phyloP scores from a whole-genome alignment of 2,888 invertebrate species.

The Gortyna flavago region DNA sequence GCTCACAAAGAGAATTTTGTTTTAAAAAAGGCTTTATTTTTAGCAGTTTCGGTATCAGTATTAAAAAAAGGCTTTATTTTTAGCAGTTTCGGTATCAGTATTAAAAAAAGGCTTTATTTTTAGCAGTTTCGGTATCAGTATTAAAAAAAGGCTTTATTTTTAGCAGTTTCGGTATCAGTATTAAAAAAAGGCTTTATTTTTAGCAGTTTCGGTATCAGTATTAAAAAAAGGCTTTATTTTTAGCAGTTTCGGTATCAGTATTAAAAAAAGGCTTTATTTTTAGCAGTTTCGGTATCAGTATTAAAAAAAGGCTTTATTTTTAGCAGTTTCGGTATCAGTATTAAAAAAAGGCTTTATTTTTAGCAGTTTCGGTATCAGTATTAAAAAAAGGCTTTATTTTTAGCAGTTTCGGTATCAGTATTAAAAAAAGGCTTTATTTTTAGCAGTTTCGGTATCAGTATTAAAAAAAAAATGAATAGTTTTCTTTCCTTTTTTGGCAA shows the following conservation, averaged over 20 bases:
- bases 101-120: no score
- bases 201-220: not conserved
- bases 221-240: no score
- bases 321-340: not conserved
- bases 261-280: no score
- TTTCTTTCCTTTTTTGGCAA: not conserved
- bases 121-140: not conserved
- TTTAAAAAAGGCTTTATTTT: no score
- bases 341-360: no score
- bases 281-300: not conserved
- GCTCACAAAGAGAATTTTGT: slow-evolving; percentile 49
- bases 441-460: not conserved
- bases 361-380: not conserved
- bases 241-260: not conserved
- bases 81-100: not conserved
- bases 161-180: not conserved
- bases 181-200: no score
- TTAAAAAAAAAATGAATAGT: slow-evolving; percentile 5
- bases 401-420: not conserved
- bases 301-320: no score
- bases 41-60: not conserved
- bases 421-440: no score
- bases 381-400: no score
- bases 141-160: no score
- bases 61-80: no score